Evolutionary conservation across 1,140 invertebrate species (phyloP), one percentile per base, ranked within the genome.

Genomic region (Zaprionus taronus): DNA sequence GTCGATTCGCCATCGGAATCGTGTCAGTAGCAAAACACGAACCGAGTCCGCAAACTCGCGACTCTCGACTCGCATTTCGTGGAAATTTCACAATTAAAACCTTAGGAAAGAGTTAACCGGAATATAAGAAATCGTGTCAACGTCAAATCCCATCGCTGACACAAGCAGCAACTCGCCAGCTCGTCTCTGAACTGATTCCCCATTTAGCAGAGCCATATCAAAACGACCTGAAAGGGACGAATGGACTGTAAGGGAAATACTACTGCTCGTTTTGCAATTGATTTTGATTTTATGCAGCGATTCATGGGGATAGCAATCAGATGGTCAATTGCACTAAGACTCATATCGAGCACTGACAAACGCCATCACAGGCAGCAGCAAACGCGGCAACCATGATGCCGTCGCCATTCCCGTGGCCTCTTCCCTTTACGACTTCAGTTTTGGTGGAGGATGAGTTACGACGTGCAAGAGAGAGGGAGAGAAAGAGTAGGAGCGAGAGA

Each of bases 11-110:
- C 38, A 36, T 67, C 69, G 74, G 78, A 87, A 87, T 87, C 84
- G 84, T 90, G 84, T 89, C 84, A 89, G 69, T 74, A 60, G 62
- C 74, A 73, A 83, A 89, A 84, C 81, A 84, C 79, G 80, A 87
- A 87, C 64, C 72, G 75, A 75, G 55, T 74, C 60, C 53, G 24
- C 22, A 58, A 87, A 75, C 78, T 81, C 66, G 84, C 71, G 72
- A 68, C 53, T 71, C 55, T 56, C 78, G 85, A 76, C 55, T 62
- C 81, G 84, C 78, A 84, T 89, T 89, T 89, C 84, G 84, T 89
- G 84, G 84, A 89, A 89, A 81, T 89, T 89, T 89, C 84, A 89
- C 84, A 89, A 89, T 89, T 89, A 89, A 90, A 89, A 68, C 70
- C 79, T 89, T 89, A 81, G 85, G 63, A 90, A 84, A 89, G 81